Percentiles rank a stretch among this genome's conserved stretches.
Conservation (phyloP, 2,113 vertebrate genomes). For the Xyliphius kryptos region DNA sequence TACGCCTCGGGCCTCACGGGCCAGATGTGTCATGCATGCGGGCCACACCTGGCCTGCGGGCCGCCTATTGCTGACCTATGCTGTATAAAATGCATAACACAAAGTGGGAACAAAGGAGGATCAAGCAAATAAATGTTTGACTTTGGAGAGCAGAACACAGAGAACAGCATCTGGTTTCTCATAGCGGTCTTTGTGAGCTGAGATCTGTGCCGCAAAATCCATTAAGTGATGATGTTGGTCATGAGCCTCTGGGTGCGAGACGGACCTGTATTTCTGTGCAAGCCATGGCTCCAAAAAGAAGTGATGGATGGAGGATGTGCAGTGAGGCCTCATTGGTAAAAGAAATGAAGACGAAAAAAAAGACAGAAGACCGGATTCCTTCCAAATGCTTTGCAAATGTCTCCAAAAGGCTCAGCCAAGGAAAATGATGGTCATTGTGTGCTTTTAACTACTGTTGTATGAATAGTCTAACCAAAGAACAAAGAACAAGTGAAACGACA, state of each 20-base stretch:
- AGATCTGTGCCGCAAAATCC: conserved; percentile 18
- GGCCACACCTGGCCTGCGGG: too few relatives aligned
- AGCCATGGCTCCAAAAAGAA: background rate
- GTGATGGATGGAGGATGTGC: conserved; percentile 1
- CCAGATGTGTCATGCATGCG: too few relatives aligned
- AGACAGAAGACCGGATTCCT: background rate
- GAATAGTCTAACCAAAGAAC: too few relatives aligned
- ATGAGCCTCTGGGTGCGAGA: conserved; percentile 10
- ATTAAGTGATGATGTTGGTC: conserved; percentile 4
- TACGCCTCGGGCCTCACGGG: too few relatives aligned
- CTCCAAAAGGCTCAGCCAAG: background rate
- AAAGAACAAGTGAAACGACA: too few relatives aligned
- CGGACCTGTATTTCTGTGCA: conserved; percentile 1
- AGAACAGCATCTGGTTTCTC: too few relatives aligned
- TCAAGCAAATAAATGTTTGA: too few relatives aligned
- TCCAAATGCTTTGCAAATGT: background rate
- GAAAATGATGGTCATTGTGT: background rate
- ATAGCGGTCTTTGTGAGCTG: too few relatives aligned
- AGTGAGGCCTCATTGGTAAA: conserved; percentile 10
- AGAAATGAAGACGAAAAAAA: background rate
- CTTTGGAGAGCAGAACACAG: too few relatives aligned
- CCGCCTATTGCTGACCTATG: too few relatives aligned
- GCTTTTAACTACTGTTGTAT: background rate
- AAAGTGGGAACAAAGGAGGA: too few relatives aligned
- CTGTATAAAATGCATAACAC: too few relatives aligned